Evolutionary conservation across 2,888 invertebrate genomes (phyloP).

Genomic region (Scrobipalpa costella): DNA sequence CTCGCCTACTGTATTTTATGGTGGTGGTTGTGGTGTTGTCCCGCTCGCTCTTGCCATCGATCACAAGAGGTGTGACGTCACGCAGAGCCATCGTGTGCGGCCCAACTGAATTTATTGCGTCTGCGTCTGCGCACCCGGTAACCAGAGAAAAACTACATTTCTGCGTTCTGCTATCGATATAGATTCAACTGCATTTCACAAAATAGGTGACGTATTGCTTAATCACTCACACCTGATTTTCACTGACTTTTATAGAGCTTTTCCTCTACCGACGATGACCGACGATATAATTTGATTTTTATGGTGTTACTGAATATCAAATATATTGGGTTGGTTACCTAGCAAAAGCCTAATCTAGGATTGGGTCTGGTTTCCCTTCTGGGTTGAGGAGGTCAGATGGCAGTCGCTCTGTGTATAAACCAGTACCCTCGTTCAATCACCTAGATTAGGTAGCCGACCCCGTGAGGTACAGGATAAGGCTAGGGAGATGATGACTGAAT

Average conservation of each 20-base stretch:
- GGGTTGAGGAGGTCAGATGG: too few species aligned
- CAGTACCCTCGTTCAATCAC: too few species aligned
- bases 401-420: too few species aligned
- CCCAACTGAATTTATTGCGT: constrained; percentile 77
- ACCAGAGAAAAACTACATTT: constrained; percentile 61
- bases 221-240: not conserved
- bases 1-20: constrained; percentile 45
- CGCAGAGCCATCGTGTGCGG: constrained; percentile 80
- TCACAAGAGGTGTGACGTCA: constrained; percentile 80
- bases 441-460: too few species aligned
- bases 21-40: constrained; percentile 51
- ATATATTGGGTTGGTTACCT: too few species aligned
- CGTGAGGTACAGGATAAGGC: too few species aligned
- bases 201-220: not conserved
- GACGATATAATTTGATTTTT: not conserved
- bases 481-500: too few species aligned
- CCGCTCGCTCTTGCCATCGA: constrained; percentile 70
- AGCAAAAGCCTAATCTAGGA: too few species aligned
- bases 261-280: too few species aligned
- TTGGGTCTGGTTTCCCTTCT: too few species aligned
- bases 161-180: constrained; percentile 29
- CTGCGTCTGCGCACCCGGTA: constrained; percentile 72
- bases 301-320: too few species aligned
- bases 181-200: not conserved
- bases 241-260: not conserved